Base-by-base conservation (phyloP, 2,888 invertebrate species). In the Drosophila macrothrix region DNA sequence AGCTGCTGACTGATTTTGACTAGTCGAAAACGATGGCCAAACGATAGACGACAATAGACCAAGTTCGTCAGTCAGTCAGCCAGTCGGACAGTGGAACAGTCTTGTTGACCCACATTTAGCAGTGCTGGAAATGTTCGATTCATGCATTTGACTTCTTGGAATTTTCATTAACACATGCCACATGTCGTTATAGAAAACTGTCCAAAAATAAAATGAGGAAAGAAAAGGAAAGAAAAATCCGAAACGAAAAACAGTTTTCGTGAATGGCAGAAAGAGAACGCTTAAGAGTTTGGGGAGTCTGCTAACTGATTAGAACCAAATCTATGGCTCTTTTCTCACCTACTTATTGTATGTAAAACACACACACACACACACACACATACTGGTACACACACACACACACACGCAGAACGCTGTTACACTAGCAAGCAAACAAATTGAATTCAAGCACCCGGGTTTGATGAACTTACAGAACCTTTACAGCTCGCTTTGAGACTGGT, bases 131-230 rank as follows among this genome's bases (percentile, higher is more conserved):
- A 54, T 54, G 64, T 65, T 66, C 54, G 58, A 56, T 73, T 61
- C 74, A 67, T 56, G 80, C 78, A 79, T 80, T 80, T 80, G 73
- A 77, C 61, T 88, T 88, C 87, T 83, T 65, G 88, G 87, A 88
- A 88, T 90, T 90, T 90, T 88, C 87, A 88, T 88, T 88, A 88
- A 88, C 87, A 90, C 87, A 87, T 87, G 84, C 84, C 77, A 75
- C 64, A 75, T 33, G 14, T 35, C 70, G 39, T 76, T 88, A 88
- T 82, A 84, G 84, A 87, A 87, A 89, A 87, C 74, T 67, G 55
- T 60, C 79, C 72, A 66, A 67, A 71, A 72, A 60, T 28, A 31
- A 59, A n/a, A 29, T n/a, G 29, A 56, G 29, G 53, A 67, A 63
- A 65, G 63, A 52, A 73, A 55, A 66, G 31, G 58, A 43, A 62